These are phyloP conservation scores for Sinella curviseta DNA, from an alignment of 1,140 invertebrate genomes.

Conservation along the genomic window DNA sequence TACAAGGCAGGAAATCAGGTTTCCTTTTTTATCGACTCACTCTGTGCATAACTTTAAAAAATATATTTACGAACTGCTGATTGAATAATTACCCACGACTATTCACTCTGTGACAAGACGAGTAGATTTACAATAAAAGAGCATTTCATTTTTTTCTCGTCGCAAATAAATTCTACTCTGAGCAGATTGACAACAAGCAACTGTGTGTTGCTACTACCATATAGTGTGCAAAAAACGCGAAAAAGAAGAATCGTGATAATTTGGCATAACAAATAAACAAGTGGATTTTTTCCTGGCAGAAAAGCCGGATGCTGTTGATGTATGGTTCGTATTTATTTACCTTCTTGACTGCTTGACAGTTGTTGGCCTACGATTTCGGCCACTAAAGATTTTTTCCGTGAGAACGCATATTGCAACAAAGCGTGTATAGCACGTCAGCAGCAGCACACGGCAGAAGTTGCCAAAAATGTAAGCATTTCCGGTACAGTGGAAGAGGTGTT, in stretches of 20 bases:
- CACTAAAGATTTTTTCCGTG: not conserved
- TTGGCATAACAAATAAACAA: conserved; percentile 8
- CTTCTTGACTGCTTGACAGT: conserved; percentile 15
- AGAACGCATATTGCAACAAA: not conserved
- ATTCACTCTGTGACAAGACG: not conserved
- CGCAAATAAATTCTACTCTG: too few species aligned
- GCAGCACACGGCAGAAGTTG: not conserved
- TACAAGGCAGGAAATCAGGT: not conserved
- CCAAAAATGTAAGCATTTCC: conserved; percentile 16
- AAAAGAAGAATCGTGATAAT: conserved; percentile 6
- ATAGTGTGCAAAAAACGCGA: not conserved
- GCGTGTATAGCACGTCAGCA: not conserved
- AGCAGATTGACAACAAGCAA: not conserved
- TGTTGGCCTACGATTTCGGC: not conserved
- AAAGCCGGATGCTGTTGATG: not conserved
- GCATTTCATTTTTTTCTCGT: too few species aligned
- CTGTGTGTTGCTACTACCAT: not conserved
- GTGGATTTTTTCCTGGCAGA: not conserved
- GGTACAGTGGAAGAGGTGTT: not conserved
- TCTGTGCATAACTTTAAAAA: not conserved
- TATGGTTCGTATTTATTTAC: not conserved
- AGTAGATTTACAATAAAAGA: not conserved
- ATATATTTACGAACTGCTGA: not conserved
- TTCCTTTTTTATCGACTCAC: not conserved
- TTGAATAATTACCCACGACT: not conserved